These are phyloP conservation scores for Nipponacmea schrenckii DNA, from an alignment of 2,888 invertebrate genomes.

Conservation along the genomic window DNA sequence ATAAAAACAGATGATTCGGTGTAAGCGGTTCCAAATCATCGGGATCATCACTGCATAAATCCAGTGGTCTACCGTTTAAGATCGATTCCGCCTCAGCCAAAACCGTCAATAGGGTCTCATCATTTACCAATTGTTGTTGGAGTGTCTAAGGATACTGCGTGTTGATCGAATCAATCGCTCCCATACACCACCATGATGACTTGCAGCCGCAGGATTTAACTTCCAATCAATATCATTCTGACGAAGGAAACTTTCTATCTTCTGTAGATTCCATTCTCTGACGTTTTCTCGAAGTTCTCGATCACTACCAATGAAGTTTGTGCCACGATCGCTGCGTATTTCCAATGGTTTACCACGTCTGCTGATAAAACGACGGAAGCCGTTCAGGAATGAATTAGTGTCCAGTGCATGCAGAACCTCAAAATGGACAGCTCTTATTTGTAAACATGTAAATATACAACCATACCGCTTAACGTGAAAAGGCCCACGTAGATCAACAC, in stretches of 20 bases:
- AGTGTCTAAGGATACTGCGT: constrained; percentile 13
- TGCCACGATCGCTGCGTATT: background rate
- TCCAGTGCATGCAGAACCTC: constrained; percentile 23
- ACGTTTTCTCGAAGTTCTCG: background rate
- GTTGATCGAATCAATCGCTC: constrained; percentile 30
- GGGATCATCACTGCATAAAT: constrained; percentile 14
- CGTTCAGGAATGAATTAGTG: background rate
- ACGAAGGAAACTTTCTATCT: background rate
- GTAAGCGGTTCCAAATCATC: constrained; percentile 23
- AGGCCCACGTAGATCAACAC: constrained; percentile 26
- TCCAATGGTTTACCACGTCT: background rate
- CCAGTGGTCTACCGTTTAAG: constrained; percentile 27
- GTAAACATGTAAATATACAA: constrained; percentile 27
- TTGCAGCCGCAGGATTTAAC: background rate
- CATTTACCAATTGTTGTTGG: background rate
- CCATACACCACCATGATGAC: constrained; percentile 32
- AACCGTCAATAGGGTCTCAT: background rate
- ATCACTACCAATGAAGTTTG: background rate
- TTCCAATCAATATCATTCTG: background rate
- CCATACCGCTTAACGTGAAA: constrained; percentile 26
- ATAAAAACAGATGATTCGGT: constrained; percentile 27
- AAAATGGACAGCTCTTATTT: constrained; percentile 23
- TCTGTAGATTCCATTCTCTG: background rate
- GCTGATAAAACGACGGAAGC: background rate
- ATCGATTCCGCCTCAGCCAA: constrained; percentile 20